Evolutionary conservation across 2,797 vertebrate species (phyloP), one percentile per base, ranked within the genome.

Genomic region (Sebastes variabilis): DNA sequence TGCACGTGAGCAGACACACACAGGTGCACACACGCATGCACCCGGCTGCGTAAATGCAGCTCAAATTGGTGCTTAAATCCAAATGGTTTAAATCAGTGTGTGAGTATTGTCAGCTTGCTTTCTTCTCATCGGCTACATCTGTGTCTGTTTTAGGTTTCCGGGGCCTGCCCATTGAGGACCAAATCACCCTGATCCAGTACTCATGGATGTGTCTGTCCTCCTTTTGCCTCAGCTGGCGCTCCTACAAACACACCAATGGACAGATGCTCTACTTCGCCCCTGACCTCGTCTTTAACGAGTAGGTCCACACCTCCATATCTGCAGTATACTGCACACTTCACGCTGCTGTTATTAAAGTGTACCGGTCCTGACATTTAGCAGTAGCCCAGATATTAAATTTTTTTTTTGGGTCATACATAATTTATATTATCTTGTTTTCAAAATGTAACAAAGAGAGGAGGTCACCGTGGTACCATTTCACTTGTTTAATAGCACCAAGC

Each of bases 131-230:
- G 9, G 24, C 20, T 18, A 42, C 1, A 1, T 71, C 36, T 87
- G 20, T 82, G 62, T 87, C 38, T 90, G 71, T 80, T 80, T 61
- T 81, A 99, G 98, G 98, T 95, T 99, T 99, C 95, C 97, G 97
- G 92, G 96, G 97, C 89, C 96, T 99, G 96, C 98, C 98, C 95
- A 99, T 99, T 25, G 98, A 99, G 97, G 98, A 99, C 97, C 98
- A 99, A 96, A 99, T 99, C 95, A 99, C 98, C 91, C 96, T 99
- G 96, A 99, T 99, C 95, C 98, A 99, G 96, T 99, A 99, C 96
- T 99, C 98, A 46, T 99, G 98, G 98, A 99, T 99, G 98, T 99
- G 98, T 96, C 97, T 99, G 61, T 99, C 98, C 81, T 99, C 98
- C 30, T 99, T 99, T 94, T 97, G 97, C 90, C 98, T 99, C 96